Percentiles rank a stretch among this genome's conserved stretches.
Conservation (phyloP, 2,888 invertebrate species). For the Drosophila rellima region DNA sequence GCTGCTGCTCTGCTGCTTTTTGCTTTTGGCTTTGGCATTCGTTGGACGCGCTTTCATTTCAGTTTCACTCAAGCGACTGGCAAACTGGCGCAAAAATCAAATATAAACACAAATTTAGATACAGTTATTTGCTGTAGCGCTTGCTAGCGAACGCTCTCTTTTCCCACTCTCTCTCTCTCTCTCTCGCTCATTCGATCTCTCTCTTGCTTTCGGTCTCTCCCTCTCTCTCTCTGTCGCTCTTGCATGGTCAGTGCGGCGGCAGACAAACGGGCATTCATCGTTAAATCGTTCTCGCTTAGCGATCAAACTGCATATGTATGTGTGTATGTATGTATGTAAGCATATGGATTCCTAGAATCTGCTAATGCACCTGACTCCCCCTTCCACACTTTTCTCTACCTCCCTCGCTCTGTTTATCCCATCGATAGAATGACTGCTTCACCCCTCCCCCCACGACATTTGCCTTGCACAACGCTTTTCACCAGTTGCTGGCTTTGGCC, state of each 20-base stretch:
- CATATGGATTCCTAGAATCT: conserved; percentile 51
- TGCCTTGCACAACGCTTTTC: conserved; percentile 58
- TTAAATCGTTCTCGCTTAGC: conserved; percentile 24
- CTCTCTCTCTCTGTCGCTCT: conserved; percentile 8
- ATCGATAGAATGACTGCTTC: background rate
- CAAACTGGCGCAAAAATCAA: conserved; percentile 78
- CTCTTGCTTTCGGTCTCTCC: conserved; percentile 5
- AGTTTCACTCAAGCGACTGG: conserved; percentile 77
- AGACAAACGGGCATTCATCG: conserved; percentile 62
- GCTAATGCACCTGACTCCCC: conserved; percentile 54
- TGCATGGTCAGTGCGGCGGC: conserved; percentile 47
- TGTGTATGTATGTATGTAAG: background rate
- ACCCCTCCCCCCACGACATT: conserved; percentile 22
- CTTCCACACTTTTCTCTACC: background rate
- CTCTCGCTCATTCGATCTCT: conserved; percentile 1
- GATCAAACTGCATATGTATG: background rate
- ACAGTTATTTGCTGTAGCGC: conserved; percentile 54
- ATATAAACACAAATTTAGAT: conserved; percentile 77
- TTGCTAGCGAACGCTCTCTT: conserved; percentile 18
- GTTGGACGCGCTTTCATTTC: conserved; percentile 76
- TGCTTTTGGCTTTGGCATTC: conserved; percentile 56
- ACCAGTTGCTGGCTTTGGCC: conserved; percentile 35
- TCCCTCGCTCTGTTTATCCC: conserved; percentile 8
- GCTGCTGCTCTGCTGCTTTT: conserved; percentile 14
- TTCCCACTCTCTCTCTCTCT: background rate